Percentiles rank a stretch among this genome's conserved stretches.
phyloP scores from a whole-genome alignment of 2,113 vertebrate genomes.

The Microcebus murinus region DNA sequence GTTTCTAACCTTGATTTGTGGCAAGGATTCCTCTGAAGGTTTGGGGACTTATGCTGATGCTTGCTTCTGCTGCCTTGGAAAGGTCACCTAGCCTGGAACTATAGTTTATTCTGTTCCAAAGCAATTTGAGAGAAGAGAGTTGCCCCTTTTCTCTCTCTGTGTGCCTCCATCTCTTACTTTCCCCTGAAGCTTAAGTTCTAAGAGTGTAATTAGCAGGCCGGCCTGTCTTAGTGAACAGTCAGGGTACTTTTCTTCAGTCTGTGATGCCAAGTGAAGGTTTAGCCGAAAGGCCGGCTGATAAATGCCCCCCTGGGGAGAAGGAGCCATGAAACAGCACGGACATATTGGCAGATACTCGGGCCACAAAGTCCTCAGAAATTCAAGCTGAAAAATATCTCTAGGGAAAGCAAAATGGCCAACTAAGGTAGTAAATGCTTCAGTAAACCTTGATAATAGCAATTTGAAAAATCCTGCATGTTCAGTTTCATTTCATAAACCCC shows the following conservation, averaged over 20 bases:
- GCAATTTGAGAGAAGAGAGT: neutral
- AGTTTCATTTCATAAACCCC: constrained; percentile 80
- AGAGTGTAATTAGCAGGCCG: constrained; percentile 79
- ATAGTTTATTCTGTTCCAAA: neutral
- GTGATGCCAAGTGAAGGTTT: constrained; percentile 77
- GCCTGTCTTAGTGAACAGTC: constrained; percentile 54
- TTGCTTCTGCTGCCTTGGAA: neutral
- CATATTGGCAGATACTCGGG: constrained; percentile 72
- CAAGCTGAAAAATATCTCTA: constrained; percentile 77
- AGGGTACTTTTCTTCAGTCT: constrained; percentile 72
- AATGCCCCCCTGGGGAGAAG: constrained; percentile 70
- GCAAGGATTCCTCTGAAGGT: neutral
- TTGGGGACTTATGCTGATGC: neutral
- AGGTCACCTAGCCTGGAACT: neutral
- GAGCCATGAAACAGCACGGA: constrained; percentile 68
- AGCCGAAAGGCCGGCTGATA: constrained; percentile 79
- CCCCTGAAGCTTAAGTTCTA: constrained; percentile 73
- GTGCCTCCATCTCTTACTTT: constrained; percentile 47
- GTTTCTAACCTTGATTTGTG: neutral
- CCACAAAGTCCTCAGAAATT: constrained; percentile 75
- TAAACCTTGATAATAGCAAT: constrained; percentile 80
- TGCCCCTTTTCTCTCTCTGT: constrained; percentile 38
- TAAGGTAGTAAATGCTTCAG: constrained; percentile 77
- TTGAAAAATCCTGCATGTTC: constrained; percentile 74
- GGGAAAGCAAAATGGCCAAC: constrained; percentile 75